Evolutionary conservation across 2,888 invertebrate species (phyloP).

Genomic region (Hypsopygia costalis): DNA sequence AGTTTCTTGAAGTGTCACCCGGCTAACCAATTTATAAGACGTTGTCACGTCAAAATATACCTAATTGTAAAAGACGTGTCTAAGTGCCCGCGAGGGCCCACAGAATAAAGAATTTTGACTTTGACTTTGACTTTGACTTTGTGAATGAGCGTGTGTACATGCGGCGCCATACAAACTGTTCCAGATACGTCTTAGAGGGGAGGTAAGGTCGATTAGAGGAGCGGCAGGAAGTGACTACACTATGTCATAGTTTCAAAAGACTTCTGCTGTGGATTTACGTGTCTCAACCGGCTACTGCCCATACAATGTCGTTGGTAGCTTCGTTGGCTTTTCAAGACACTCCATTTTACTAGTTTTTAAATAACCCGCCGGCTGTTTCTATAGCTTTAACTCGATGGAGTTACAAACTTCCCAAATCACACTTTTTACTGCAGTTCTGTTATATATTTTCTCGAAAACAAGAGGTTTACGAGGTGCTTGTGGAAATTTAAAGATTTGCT

Average conservation of each 20-base stretch:
- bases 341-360: slow-evolving; percentile 28
- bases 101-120: no score
- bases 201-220: no score
- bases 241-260: background rate
- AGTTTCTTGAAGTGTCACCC: no score
- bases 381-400: slow-evolving; percentile 18
- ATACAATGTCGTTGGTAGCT: slow-evolving; percentile 2
- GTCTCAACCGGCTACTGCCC: background rate
- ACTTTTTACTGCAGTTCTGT: slow-evolving; percentile 35
- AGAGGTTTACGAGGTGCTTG: slow-evolving; percentile 6
- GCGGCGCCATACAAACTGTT: no score
- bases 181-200: no score
- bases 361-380: slow-evolving; percentile 28
- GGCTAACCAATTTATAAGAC: no score
- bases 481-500: background rate
- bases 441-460: slow-evolving; percentile 23
- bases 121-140: no score
- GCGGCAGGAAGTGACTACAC: no score
- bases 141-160: no score
- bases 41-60: no score
- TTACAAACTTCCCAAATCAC: slow-evolving; percentile 33
- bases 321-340: slow-evolving; percentile 1
- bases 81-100: no score
- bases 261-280: background rate
- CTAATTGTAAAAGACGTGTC: no score